These are phyloP conservation scores for Leptodactylus fuscus DNA, from an alignment of 2,113 vertebrate species.

Conservation along the genomic window DNA sequence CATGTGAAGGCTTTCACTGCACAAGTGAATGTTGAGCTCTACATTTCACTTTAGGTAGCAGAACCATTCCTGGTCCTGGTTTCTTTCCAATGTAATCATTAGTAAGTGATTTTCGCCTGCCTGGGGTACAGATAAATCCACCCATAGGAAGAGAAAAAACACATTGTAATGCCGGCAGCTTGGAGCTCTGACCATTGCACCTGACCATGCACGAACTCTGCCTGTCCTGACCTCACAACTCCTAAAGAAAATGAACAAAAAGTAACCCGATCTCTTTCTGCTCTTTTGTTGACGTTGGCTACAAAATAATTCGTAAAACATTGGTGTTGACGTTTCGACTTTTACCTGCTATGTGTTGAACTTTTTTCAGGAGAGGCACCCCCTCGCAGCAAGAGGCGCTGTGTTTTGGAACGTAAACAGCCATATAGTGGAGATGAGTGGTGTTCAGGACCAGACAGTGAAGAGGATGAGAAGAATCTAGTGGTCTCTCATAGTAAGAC, in stretches of 20 bases:
- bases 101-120: not conserved
- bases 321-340: not conserved
- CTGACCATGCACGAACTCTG: too few relatives aligned
- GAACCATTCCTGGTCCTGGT: not conserved
- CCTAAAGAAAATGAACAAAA: too few relatives aligned
- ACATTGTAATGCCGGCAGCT: too few relatives aligned
- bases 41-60: not conserved
- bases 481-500: constrained; percentile 85
- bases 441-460: constrained; percentile 95
- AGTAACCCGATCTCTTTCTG: not conserved
- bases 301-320: not conserved
- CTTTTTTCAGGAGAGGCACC: constrained; percentile 79
- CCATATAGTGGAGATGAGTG: constrained; percentile 97
- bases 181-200: too few relatives aligned
- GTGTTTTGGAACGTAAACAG: constrained; percentile 95
- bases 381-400: constrained; percentile 92
- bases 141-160: not conserved
- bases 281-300: not conserved
- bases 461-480: constrained; percentile 92
- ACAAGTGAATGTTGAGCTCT: not conserved
- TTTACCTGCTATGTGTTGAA: not conserved
- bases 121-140: not conserved
- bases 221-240: too few relatives aligned
- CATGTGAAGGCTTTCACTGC: not conserved
- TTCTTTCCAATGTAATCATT: not conserved